A percentile compares a stretch with the other conserved stretches of the same genome.
Evolutionary conservation across 2,113 vertebrate species (phyloP).

Genomic region (Glaucomys volans): DNA sequence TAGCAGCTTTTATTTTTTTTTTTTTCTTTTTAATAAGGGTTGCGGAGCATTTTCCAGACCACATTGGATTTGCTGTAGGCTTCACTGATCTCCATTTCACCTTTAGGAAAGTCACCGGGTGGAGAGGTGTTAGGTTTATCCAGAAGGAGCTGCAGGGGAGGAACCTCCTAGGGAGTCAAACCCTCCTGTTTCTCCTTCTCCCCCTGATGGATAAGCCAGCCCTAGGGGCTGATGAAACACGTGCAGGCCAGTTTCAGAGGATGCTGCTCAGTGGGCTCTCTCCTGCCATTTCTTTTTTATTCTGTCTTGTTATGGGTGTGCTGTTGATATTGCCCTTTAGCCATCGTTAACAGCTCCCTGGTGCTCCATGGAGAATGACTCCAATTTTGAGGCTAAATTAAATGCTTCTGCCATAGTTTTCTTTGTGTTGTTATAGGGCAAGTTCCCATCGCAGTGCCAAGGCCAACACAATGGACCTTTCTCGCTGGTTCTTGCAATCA

Average conservation of each 20-base stretch:
- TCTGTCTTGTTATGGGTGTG: neutral
- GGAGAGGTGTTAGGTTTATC: neutral
- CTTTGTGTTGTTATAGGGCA: neutral
- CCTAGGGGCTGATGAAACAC: neutral
- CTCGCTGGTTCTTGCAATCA: too few species aligned
- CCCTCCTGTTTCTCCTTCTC: neutral
- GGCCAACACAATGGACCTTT: too few species aligned
- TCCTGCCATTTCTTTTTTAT: neutral
- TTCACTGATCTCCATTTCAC: neutral
- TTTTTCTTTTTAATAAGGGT: neutral
- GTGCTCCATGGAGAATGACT: neutral
- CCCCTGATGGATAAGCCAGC: too few species aligned
- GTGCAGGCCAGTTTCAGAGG: neutral
- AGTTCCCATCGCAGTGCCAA: too few species aligned
- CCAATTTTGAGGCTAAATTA: neutral
- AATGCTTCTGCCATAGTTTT: slow-evolving; percentile 17
- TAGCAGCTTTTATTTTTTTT: neutral
- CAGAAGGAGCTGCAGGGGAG: neutral
- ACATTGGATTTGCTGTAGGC: neutral
- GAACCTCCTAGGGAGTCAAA: neutral
- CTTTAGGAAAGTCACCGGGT: neutral
- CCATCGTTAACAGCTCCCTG: neutral
- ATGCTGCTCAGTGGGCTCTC: neutral
- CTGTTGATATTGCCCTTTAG: neutral
- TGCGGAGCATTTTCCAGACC: neutral